Evolutionary conservation across 1,140 invertebrate genomes (phyloP).

Genomic region (Araneus ventricosus): DNA sequence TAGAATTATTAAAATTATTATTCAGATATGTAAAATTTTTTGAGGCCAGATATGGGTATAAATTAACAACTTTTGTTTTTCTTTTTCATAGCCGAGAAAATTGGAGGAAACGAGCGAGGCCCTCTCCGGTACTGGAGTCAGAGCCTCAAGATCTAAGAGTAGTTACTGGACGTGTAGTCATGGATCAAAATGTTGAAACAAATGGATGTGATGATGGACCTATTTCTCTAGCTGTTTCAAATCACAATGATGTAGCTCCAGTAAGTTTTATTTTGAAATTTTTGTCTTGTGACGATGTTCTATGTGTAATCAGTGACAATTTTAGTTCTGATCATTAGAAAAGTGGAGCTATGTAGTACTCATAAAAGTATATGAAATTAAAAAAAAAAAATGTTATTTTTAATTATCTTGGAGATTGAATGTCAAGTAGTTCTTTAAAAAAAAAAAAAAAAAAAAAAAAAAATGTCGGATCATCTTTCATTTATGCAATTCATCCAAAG

Average conservation of each 20-base stretch:
- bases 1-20: no score
- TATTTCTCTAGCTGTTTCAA: conserved; percentile 58
- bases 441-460: no score
- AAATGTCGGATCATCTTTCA: no score
- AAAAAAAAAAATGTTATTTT: not conserved
- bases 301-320: not conserved
- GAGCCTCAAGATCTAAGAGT: conserved; percentile 57
- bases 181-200: conserved; percentile 74
- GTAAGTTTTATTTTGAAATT: conserved; percentile 33
- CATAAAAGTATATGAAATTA: not conserved
- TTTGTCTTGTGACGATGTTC: not conserved
- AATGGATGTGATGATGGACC: conserved; percentile 74
- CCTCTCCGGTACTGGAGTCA: conserved; percentile 59
- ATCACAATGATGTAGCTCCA: conserved; percentile 63
- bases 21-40: no score
- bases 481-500: no score
- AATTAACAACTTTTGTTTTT: not conserved
- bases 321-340: not conserved
- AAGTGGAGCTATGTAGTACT: not conserved
- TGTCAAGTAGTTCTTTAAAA: no score
- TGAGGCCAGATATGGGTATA: no score
- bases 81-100: conserved; percentile 53
- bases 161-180: conserved; percentile 1
- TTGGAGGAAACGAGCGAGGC: conserved; percentile 51
- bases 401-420: no score